Evolutionary conservation across 2,888 invertebrate genomes (phyloP).

Genomic region (Acrocera orbiculus): DNA sequence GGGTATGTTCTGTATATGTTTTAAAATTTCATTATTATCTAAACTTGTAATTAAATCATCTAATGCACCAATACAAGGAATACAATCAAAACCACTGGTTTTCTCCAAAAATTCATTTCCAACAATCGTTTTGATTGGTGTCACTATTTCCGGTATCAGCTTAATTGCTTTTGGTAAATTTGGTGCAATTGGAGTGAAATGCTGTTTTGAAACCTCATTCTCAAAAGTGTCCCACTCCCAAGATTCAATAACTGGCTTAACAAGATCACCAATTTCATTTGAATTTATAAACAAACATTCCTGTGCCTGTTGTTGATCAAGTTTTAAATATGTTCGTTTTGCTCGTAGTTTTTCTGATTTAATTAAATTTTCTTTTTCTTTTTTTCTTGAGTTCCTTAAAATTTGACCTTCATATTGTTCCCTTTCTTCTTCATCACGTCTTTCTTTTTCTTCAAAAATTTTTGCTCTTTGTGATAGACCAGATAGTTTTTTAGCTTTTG

Average conservation of each 20-base stretch:
- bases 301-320: conserved; percentile 36
- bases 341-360: conserved; percentile 29
- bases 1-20: conserved; percentile 34
- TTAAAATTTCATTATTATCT: conserved; percentile 22
- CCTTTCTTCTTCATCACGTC: conserved; percentile 38
- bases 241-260: conserved; percentile 43
- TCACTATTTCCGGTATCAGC: conserved; percentile 25
- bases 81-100: conserved; percentile 39
- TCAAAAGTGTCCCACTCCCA: conserved; percentile 49
- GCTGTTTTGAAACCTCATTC: conserved; percentile 36
- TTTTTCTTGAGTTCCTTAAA: conserved; percentile 38
- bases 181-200: conserved; percentile 32
- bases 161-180: conserved; percentile 35
- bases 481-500: conserved; percentile 41
- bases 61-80: conserved; percentile 44
- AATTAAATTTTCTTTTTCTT: conserved; percentile 27
- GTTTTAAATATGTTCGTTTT: conserved; percentile 30
- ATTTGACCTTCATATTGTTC: conserved; percentile 36
- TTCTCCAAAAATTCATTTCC: conserved; percentile 36
- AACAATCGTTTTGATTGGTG: conserved; percentile 31
- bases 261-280: conserved; percentile 34
- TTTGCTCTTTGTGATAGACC: conserved; percentile 46
- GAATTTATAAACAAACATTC: conserved; percentile 37
- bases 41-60: conserved; percentile 37
- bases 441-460: conserved; percentile 61